These are phyloP conservation scores for Phytoseiulus persimilis DNA, from an alignment of 2,888 invertebrate genomes.

Conservation along the genomic window DNA sequence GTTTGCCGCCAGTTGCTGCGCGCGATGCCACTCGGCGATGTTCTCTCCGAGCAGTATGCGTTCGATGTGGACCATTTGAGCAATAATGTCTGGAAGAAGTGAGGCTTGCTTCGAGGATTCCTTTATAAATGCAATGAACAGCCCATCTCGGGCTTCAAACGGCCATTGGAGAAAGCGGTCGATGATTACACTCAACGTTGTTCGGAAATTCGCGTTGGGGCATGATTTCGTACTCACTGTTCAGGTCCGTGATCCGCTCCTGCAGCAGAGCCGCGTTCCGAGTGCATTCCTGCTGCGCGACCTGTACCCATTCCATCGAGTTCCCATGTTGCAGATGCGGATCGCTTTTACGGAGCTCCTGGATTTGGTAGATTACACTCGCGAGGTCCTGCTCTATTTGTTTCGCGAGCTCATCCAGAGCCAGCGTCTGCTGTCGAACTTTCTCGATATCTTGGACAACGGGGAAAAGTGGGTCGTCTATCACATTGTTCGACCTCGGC, in stretches of 20 bases:
- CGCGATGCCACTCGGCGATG: constrained; percentile 81
- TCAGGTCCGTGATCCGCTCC: background rate
- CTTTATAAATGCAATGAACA: background rate
- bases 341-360: constrained; percentile 69
- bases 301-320: background rate
- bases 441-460: background rate
- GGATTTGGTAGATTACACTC: constrained; percentile 71
- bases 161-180: too few relatives aligned
- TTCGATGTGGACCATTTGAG: constrained; percentile 62
- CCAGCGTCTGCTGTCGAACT: constrained; percentile 47
- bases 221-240: too few relatives aligned
- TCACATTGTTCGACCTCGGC: background rate
- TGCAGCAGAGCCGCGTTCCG: constrained; percentile 7
- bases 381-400: constrained; percentile 72
- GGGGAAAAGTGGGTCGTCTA: background rate
- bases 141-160: too few relatives aligned
- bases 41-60: constrained; percentile 73
- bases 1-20: constrained; percentile 83
- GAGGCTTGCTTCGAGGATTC: constrained; percentile 41
- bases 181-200: too few relatives aligned
- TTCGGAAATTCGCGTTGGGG: too few relatives aligned
- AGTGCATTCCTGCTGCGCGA: constrained; percentile 6
- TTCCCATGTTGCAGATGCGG: constrained; percentile 51
- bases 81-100: constrained; percentile 60
- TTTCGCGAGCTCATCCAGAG: constrained; percentile 64